Conservation (phyloP, 1,140 invertebrate species). For the Bombus confusus region DNA sequence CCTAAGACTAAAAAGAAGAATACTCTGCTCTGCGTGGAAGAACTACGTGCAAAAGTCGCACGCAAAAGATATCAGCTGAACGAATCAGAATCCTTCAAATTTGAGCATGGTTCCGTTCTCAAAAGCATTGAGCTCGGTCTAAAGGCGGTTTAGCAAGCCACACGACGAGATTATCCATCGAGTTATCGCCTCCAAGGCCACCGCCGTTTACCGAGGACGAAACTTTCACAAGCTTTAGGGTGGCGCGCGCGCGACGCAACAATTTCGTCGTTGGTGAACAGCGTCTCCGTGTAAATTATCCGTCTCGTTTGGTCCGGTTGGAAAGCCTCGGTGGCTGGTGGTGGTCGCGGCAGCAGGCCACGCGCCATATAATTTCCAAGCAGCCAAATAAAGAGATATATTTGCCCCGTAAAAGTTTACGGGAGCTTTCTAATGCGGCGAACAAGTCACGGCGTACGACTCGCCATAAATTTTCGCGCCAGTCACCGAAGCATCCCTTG, state of each 20-base stretch:
- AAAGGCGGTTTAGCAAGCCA: neutral
- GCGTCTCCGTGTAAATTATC: slow-evolving; percentile 44
- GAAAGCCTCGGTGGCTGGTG: neutral
- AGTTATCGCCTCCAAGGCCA: neutral
- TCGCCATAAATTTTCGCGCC: slow-evolving; percentile 54
- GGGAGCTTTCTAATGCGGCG: slow-evolving; percentile 40
- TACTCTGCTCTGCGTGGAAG: too few relatives aligned
- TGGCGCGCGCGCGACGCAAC: neutral
- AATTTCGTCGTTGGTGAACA: neutral
- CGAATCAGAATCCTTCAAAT: neutral
- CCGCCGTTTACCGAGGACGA: too few relatives aligned
- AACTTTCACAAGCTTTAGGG: slow-evolving; percentile 7
- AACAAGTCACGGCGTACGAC: slow-evolving; percentile 31
- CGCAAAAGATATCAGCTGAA: too few relatives aligned
- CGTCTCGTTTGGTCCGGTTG: slow-evolving; percentile 10
- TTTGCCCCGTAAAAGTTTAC: slow-evolving; percentile 46
- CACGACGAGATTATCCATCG: slow-evolving; percentile 1
- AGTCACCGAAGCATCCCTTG: neutral
- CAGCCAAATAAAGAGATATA: slow-evolving; percentile 50
- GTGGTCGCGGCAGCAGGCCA: slow-evolving; percentile 42
- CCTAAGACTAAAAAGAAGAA: too few relatives aligned
- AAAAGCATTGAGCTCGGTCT: neutral
- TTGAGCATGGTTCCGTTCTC: neutral
- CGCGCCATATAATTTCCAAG: slow-evolving; percentile 62
- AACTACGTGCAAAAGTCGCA: too few relatives aligned